Conservation (phyloP, 2,797 vertebrate genomes). For the Chaetodon trifasciatus region DNA sequence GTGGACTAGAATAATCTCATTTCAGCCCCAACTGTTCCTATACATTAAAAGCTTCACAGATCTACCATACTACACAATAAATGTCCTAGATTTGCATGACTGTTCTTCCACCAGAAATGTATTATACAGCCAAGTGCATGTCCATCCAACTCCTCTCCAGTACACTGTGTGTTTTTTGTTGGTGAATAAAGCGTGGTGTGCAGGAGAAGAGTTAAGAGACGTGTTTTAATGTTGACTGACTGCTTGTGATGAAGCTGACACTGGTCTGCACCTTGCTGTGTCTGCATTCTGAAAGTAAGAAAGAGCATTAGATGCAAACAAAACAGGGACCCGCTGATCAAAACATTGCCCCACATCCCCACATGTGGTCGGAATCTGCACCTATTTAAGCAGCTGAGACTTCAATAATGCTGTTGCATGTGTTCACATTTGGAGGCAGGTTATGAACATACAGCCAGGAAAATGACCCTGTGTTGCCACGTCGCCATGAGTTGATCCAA, state of each 20-base stretch:
- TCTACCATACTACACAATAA: background rate
- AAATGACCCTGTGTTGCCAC: background rate
- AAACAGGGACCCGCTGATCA: background rate
- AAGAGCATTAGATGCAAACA: background rate
- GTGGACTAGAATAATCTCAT: background rate
- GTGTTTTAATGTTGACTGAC: background rate
- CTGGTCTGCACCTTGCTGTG: background rate
- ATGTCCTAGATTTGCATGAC: no score
- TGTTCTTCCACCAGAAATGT: background rate
- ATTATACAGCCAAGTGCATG: background rate
- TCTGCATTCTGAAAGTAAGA: background rate
- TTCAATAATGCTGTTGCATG: background rate
- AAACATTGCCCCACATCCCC: no score
- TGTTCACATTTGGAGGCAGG: background rate
- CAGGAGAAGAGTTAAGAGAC: background rate
- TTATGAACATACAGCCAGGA: background rate
- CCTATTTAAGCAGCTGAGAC: background rate
- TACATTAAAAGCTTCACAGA: background rate
- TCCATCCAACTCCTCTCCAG: background rate
- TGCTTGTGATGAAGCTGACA: background rate
- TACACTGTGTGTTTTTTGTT: background rate
- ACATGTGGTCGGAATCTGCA: background rate
- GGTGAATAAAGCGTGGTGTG: background rate
- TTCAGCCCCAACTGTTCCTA: background rate
- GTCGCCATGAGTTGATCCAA: conserved; percentile 13